Percentiles rank a stretch among this genome's conserved stretches.
Evolutionary conservation across 2,113 vertebrate genomes (phyloP).

Genomic region (Daboia siamensis): DNA sequence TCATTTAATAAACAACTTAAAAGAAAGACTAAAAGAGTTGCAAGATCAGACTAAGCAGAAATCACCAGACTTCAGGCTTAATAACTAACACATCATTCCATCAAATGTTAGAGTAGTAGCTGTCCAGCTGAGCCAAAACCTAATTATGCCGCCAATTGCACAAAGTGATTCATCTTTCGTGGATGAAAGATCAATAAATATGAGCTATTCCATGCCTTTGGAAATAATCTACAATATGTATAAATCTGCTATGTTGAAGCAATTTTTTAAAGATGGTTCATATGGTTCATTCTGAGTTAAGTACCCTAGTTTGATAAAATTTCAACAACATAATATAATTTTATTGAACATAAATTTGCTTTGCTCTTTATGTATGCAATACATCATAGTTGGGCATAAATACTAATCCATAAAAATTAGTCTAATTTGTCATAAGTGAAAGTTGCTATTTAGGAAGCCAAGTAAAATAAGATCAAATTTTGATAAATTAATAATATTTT

Average conservation of each 20-base stretch:
- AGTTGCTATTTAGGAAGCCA: background rate
- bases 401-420: background rate
- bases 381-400: background rate
- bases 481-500: background rate
- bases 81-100: slow-evolving; percentile 9
- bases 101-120: background rate
- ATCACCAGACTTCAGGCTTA: slow-evolving; percentile 28
- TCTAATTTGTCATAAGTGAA: background rate
- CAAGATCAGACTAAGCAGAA: slow-evolving; percentile 35
- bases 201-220: background rate
- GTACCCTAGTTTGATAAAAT: background rate
- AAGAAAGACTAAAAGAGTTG: slow-evolving; percentile 15
- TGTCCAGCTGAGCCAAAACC: slow-evolving; percentile 1
- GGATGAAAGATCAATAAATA: background rate
- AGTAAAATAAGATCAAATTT: background rate
- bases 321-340: background rate
- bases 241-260: background rate
- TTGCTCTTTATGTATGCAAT: background rate
- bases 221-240: background rate
- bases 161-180: background rate
- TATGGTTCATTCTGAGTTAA: background rate
- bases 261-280: background rate
- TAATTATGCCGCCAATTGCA: background rate
- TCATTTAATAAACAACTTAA: slow-evolving; percentile 42
- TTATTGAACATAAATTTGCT: background rate